A percentile compares a stretch with the other conserved stretches of the same genome.
These are phyloP conservation scores for Scolopax rusticola DNA, from an alignment of 2,797 vertebrate genomes.

Conservation along the genomic window DNA sequence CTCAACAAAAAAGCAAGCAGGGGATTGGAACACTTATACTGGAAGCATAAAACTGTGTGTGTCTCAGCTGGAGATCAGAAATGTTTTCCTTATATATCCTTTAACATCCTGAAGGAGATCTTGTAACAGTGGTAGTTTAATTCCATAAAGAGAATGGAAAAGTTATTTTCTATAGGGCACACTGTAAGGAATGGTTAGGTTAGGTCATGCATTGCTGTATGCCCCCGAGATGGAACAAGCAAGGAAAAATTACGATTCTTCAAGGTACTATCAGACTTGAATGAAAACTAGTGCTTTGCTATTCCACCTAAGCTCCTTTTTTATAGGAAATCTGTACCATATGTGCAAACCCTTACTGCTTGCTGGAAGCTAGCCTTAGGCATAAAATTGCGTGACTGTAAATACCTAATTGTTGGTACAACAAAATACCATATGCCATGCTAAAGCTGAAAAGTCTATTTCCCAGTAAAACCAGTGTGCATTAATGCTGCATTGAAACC, in stretches of 20 bases:
- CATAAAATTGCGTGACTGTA: background rate
- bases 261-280: background rate
- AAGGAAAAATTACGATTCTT: background rate
- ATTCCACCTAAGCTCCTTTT: background rate
- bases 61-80: background rate
- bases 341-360: background rate
- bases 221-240: background rate
- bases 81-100: background rate
- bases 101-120: background rate
- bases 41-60: background rate
- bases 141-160: background rate
- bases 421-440: background rate
- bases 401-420: conserved; percentile 13
- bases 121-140: background rate
- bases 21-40: background rate
- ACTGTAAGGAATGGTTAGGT: background rate
- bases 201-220: background rate
- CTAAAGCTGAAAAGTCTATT: background rate
- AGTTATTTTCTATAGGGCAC: background rate
- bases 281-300: background rate
- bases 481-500: background rate
- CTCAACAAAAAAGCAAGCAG: background rate
- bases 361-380: background rate
- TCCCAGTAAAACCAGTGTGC: background rate
- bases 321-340: background rate